Conservation (phyloP, 2,113 vertebrate genomes). For the Pavo muticus region DNA sequence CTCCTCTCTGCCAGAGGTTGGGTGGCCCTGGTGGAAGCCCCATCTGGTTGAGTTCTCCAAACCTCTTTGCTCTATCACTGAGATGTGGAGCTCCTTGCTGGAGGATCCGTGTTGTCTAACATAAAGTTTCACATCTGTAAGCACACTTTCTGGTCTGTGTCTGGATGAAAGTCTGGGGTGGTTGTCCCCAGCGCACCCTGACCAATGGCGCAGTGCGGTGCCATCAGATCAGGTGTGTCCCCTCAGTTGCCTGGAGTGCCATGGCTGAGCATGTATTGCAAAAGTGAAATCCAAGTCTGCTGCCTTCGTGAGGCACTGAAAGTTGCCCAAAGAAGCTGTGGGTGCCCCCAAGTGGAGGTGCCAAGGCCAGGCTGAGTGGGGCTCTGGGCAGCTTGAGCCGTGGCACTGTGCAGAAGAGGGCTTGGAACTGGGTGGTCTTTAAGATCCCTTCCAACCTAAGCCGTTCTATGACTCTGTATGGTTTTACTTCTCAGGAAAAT, state of each 20-base stretch:
- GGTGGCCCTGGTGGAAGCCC: not conserved
- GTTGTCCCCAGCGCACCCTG: not conserved
- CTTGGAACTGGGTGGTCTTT: too few relatives aligned
- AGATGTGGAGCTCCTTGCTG: not conserved
- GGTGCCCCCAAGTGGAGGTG: too few relatives aligned
- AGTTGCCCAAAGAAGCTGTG: too few relatives aligned
- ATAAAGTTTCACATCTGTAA: not conserved
- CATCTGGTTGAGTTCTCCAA: not conserved
- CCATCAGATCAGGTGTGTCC: slow-evolving; percentile 21
- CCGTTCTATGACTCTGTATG: too few relatives aligned
- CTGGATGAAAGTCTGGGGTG: not conserved
- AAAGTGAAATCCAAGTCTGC: not conserved
- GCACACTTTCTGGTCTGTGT: not conserved
- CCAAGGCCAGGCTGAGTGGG: too few relatives aligned
- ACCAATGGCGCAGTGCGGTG: not conserved
- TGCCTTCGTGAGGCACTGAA: rapidly evolving
- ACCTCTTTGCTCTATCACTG: not conserved
- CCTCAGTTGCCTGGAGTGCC: not conserved
- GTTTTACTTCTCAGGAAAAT: not conserved
- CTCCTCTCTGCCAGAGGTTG: not conserved
- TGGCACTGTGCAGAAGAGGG: too few relatives aligned
- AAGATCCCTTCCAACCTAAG: too few relatives aligned
- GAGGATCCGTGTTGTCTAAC: not conserved
- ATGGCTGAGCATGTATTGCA: not conserved
- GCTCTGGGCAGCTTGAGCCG: too few relatives aligned